Percentiles rank a stretch among this genome's conserved stretches.
Conservation (phyloP, 2,888 invertebrate genomes). For the Sisyra nigra region DNA sequence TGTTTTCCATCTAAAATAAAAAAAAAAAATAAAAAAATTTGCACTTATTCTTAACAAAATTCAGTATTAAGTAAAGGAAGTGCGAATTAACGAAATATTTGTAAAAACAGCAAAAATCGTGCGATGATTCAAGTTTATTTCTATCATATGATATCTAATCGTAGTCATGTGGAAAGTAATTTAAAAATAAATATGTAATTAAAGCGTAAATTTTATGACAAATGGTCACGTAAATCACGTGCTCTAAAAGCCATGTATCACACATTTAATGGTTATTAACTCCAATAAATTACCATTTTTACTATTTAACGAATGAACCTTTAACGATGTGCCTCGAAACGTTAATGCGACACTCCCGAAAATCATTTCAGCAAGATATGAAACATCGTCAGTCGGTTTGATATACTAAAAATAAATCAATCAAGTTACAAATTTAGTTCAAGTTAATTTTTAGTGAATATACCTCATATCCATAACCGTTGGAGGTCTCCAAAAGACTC, state of each 20-base stretch:
- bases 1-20: not conserved
- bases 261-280: too few relatives aligned
- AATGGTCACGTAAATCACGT: too few relatives aligned
- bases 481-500: conserved; percentile 40
- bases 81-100: too few relatives aligned
- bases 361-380: conserved; percentile 75
- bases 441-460: not conserved
- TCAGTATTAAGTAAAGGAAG: too few relatives aligned
- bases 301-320: conserved; percentile 50
- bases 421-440: not conserved
- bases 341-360: conserved; percentile 86
- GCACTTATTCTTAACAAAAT: not conserved
- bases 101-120: not conserved
- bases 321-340: conserved; percentile 71
- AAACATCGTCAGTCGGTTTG: conserved; percentile 49
- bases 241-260: too few relatives aligned
- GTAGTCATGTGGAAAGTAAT: not conserved
- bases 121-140: not conserved
- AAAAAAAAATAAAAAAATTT: not conserved
- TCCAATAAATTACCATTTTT: conserved; percentile 7
- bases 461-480: conserved; percentile 50
- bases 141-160: not conserved
- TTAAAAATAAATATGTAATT: not conserved
- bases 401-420: conserved; percentile 34
- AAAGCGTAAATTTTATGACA: too few relatives aligned